Evolutionary conservation across 1,140 invertebrate species (phyloP).

Genomic region (Hesperophylax magnus): DNA sequence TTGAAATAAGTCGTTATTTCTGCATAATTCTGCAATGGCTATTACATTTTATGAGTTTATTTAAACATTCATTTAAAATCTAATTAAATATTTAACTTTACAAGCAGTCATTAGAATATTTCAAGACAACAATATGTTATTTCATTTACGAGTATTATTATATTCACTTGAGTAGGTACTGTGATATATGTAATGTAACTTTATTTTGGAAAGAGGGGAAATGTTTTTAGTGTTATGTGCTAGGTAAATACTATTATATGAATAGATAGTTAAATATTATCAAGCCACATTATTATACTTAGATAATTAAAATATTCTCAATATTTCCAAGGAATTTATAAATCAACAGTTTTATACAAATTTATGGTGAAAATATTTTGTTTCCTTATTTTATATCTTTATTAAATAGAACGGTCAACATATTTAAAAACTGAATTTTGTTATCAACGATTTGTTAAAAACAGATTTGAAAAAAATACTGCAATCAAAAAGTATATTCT

Average conservation of each 20-base stretch:
- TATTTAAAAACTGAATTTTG: background rate
- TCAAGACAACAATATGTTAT: constrained; percentile 1
- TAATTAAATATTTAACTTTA: constrained; percentile 20
- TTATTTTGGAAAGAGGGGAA: constrained; percentile 3
- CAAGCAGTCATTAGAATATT: constrained; percentile 38
- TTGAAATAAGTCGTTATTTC: too few relatives aligned
- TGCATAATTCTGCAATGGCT: background rate
- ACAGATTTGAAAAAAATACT: too few relatives aligned
- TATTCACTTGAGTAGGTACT: too few relatives aligned
- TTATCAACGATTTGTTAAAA: too few relatives aligned
- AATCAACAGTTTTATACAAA: constrained; percentile 2
- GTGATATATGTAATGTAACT: background rate
- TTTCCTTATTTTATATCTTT: constrained; percentile 1
- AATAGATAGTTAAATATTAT: constrained; percentile 1
- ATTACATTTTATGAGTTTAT: constrained; percentile 1
- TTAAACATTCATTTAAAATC: constrained; percentile 3
- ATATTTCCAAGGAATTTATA: constrained; percentile 9
- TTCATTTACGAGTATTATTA: too few relatives aligned
- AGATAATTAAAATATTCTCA: constrained; percentile 2
- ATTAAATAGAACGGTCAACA: background rate
- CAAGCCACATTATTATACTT: constrained; percentile 10
- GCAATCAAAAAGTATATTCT: too few relatives aligned
- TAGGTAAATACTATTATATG: background rate
- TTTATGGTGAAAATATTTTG: constrained; percentile 3
- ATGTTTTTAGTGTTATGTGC: constrained; percentile 14